Percentiles rank a stretch among this genome's conserved stretches.
phyloP scores from a whole-genome alignment of 92 coral and sea anemone species.

The Epizoanthus scotinus region DNA sequence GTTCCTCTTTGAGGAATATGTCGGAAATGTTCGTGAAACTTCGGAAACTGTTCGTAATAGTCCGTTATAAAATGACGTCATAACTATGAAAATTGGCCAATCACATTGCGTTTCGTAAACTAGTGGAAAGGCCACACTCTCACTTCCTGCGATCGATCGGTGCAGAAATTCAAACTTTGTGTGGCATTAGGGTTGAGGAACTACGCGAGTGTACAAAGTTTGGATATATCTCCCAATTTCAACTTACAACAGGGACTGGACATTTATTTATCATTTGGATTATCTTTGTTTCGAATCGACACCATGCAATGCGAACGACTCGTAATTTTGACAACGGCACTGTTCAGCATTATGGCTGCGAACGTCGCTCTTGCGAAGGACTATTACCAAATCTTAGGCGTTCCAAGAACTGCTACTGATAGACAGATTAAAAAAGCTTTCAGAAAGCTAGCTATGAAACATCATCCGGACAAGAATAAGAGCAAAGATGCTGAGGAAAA shows the following conservation, averaged over 20 bases:
- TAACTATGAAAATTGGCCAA: slow-evolving; percentile 11
- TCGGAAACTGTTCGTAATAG: slow-evolving; percentile 18
- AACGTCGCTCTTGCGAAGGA: slow-evolving; percentile 91
- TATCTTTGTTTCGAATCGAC: background rate
- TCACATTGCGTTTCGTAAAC: slow-evolving; percentile 42
- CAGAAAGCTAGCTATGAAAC: slow-evolving; percentile 91
- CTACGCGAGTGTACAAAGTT: background rate
- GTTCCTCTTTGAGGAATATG: background rate
- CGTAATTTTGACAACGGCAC: slow-evolving; percentile 81
- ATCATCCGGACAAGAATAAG: slow-evolving; percentile 96
- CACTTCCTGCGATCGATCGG: slow-evolving; percentile 16
- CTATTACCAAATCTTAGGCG: slow-evolving; percentile 95
- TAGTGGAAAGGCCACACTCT: slow-evolving; percentile 10
- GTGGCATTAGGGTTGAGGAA: slow-evolving; percentile 2
- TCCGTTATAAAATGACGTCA: slow-evolving; percentile 15
- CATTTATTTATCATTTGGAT: slow-evolving; percentile 1
- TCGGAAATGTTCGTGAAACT: background rate
- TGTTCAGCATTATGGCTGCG: slow-evolving; percentile 81
- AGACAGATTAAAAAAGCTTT: slow-evolving; percentile 97
- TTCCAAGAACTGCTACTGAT: slow-evolving; percentile 84
- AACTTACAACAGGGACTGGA: background rate
- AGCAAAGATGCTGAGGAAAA: slow-evolving; percentile 92
- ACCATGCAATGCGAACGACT: slow-evolving; percentile 90
- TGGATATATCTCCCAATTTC: slow-evolving; percentile 9
- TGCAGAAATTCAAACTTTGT: slow-evolving; percentile 18